Percentiles rank a stretch among this genome's conserved stretches.
Evolutionary conservation across 1,140 invertebrate species (phyloP).

Genomic region (Artemia franciscana): DNA sequence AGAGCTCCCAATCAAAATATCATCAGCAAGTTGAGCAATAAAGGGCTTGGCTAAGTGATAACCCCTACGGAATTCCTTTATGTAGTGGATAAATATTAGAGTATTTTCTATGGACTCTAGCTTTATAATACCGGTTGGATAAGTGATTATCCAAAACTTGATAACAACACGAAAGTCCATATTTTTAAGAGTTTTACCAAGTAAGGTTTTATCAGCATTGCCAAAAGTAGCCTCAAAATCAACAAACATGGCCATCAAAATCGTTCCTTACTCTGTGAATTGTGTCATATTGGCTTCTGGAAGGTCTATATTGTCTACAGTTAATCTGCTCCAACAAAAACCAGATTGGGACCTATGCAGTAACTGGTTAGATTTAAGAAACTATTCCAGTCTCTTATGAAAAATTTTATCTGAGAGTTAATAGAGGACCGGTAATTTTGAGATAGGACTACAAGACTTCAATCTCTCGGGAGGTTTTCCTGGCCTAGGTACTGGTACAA

Average conservation of each 20-base stretch:
- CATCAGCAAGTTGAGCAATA: neutral
- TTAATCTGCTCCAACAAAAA: neutral
- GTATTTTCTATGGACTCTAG: too few species aligned
- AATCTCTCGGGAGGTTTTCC: neutral
- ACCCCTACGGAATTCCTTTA: neutral
- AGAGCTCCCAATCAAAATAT: neutral
- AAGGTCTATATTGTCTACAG: neutral
- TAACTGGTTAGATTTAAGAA: too few species aligned
- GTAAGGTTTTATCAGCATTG: too few species aligned
- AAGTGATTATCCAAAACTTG: too few species aligned
- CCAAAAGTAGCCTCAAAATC: neutral
- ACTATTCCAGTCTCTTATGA: too few species aligned
- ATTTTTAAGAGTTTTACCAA: too few species aligned
- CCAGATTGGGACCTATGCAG: neutral
- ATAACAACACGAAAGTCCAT: too few species aligned
- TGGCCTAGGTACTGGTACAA: too few species aligned
- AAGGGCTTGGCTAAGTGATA: neutral
- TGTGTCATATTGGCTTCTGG: neutral
- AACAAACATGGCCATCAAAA: neutral
- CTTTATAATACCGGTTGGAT: too few species aligned
- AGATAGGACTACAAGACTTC: too few species aligned
- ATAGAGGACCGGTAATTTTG: too few species aligned
- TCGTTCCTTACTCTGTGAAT: neutral
- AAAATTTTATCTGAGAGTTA: too few species aligned
- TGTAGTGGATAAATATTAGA: neutral